Evolutionary conservation across 2,113 vertebrate species (phyloP), one percentile per base, ranked within the genome.

Genomic region (Rynchops niger): DNA sequence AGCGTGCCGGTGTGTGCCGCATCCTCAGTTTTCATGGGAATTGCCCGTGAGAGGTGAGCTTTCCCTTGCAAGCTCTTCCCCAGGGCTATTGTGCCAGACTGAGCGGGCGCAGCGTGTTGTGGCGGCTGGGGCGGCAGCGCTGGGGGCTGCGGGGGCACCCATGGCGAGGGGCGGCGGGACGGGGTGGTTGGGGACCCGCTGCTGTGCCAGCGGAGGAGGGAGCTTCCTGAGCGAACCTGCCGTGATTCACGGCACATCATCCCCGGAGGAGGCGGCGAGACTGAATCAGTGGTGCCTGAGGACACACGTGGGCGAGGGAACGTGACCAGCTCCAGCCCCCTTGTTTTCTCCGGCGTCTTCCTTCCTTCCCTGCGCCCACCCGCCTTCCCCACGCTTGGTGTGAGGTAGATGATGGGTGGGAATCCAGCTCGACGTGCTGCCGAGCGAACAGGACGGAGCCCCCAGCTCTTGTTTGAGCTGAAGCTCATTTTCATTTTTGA

Each of bases 221-320:
- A 94, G 65, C 82, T 74, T 58, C 91, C 66, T 27, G 50, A 45
- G 52, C 4, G 14, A 65, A 69, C 55, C 69, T 16, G 6, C 53
- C 0, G 3, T 86, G 93, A 95, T 76, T 94, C 95, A 76, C 3
- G 59, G 81, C 59, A 0, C 81, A 65, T 30, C 95, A 9, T 92
- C 65, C 66, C 47, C 0, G 88, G 91, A 88, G 93, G 91, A 88
- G 95, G 91, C 0, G 36, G 73, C 0, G 23, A 43, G 88, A 12
- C 95, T 92, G 93, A 90, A 76, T 93, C 95, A 88, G 88, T 38
- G 85, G 52, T 92, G 88, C 82, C 86, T 40, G 93, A 95, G 92
- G 90, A 94, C 47, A 16, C 9, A 6, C 2, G 8, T 1, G 11
- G 62, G 50, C 5, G 43, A 74, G 77, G 56, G 63, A 87, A 23